Percentiles rank a stretch among this genome's conserved stretches.
phyloP scores from a whole-genome alignment of 2,113 vertebrate genomes.

The Origma solitaria region DNA sequence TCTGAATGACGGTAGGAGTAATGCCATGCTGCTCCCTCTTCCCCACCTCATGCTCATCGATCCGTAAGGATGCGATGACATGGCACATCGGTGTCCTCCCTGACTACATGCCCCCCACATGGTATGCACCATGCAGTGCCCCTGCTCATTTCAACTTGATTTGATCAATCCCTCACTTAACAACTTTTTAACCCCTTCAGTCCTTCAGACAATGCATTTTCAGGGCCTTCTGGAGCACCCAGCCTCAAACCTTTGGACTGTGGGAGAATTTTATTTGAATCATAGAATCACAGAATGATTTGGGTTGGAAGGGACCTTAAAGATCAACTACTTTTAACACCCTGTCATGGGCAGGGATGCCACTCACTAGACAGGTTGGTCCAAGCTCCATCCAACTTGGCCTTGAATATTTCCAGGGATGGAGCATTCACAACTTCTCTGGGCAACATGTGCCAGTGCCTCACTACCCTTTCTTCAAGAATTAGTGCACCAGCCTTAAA shows the following conservation, averaged over 20 bases:
- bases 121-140: neutral
- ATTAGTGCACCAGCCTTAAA: neutral
- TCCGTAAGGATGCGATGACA: neutral
- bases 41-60: neutral
- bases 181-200: neutral
- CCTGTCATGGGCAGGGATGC: neutral
- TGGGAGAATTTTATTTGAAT: neutral
- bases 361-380: neutral
- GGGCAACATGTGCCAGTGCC: neutral
- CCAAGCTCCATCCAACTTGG: neutral
- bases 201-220: neutral
- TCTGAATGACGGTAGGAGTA: neutral
- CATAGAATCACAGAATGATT: neutral
- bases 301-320: neutral
- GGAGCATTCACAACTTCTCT: neutral
- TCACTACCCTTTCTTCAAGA: neutral
- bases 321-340: neutral
- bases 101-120: fast-evolving
- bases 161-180: neutral
- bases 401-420: neutral
- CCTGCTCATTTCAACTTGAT: neutral
- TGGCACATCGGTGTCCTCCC: neutral
- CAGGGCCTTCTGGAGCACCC: neutral
- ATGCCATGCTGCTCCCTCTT: neutral
- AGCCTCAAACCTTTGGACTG: neutral